Percentiles rank a stretch among this genome's conserved stretches.
Evolutionary conservation across 2,888 invertebrate species (phyloP).

Genomic region (Luffia ferchaultella): DNA sequence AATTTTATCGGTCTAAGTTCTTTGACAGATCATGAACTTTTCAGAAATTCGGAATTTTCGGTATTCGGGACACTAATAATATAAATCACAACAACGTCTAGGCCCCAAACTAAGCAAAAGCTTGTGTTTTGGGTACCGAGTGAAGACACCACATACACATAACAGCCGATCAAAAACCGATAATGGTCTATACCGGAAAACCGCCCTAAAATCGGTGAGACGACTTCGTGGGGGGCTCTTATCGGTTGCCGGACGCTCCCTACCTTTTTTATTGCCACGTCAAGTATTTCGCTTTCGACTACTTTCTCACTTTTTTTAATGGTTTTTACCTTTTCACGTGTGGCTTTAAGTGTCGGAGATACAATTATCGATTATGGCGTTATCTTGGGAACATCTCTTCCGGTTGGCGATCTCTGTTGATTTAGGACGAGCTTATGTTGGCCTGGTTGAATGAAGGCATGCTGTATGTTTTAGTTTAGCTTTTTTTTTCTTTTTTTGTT

Average conservation of each 20-base stretch:
- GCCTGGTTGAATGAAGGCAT: background rate
- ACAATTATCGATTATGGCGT: conserved; percentile 65
- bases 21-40: too few species aligned
- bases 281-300: conserved; percentile 32
- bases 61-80: too few species aligned
- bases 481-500: too few species aligned
- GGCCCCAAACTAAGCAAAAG: too few species aligned
- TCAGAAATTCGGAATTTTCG: too few species aligned
- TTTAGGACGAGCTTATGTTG: conserved; percentile 38
- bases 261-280: conserved; percentile 60
- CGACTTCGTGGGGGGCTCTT: conserved; percentile 56
- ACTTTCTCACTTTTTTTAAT: conserved; percentile 37
- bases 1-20: too few species aligned
- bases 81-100: too few species aligned
- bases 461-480: background rate
- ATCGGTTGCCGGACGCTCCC: conserved; percentile 64
- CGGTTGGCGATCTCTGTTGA: conserved; percentile 51
- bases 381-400: conserved; percentile 59
- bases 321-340: conserved; percentile 53
- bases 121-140: too few species aligned
- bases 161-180: background rate
- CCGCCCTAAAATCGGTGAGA: conserved; percentile 42
- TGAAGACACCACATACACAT: too few species aligned
- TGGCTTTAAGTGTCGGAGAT: conserved; percentile 60
- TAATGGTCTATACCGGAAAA: conserved; percentile 48